Evolutionary conservation across 2,797 vertebrate species (phyloP), one percentile per base, ranked within the genome.

Genomic region (Pantherophis vulpinus): DNA sequence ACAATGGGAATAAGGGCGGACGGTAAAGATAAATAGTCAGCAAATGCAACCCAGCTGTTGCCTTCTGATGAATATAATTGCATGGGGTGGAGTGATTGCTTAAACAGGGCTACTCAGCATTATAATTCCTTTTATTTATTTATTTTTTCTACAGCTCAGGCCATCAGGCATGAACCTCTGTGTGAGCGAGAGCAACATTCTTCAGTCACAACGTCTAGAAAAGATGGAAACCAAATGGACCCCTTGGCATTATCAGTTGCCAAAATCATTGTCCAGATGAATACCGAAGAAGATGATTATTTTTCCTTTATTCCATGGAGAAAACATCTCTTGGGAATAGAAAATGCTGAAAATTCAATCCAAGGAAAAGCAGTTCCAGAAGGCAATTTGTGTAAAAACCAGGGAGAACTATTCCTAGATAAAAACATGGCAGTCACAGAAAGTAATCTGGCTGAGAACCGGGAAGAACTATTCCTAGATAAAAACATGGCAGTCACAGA

Each of bases 261-360:
- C 1, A 70, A 91, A 89, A 86, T 32, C 32, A 79, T 27, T 60
- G 29, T 13, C 11, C 63, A 83, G 12, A 6, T 25, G 27, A 58
- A 61, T 63, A 25, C 20, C 56, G 58, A 86, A 11, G 90, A 91
- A 63, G 51, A 2, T 5, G 12, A 2, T 89, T 88, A n/a, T n/a
- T 55, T 51, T 42, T 56, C 55, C 11, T 93, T 91, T 51, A 89
- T 91, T 91, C 93, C 90, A 2, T 91, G 93, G 93, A 93, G 93
- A 70, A 93, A 89, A 56, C 90, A 93, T 56, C 86, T 93, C 66
- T 20, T 63, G 51, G 90, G 51, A 56, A 89, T 4, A 20, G 93
- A 91, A 74, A 90, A 91, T 16, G 1, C 4, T 61, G 90, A 83
- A 83, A 16, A 91, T 66, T 74, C 63, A 42, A 18, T 11, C 8